These are phyloP conservation scores for Galemys pyrenaicus DNA, from an alignment of 2,113 vertebrate genomes.

Conservation along the genomic window DNA sequence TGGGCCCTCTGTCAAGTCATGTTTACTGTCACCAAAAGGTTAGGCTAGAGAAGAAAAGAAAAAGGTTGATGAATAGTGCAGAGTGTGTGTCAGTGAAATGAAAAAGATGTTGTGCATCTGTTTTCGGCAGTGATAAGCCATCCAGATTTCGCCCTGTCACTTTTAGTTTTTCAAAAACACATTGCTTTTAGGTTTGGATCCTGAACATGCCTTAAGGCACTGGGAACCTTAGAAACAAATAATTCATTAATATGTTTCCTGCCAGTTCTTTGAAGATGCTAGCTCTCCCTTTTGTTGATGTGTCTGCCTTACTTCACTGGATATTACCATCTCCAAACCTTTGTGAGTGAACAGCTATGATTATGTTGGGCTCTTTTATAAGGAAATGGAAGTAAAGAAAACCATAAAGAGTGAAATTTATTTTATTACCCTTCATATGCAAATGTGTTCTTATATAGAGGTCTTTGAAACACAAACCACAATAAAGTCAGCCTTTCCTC, in stretches of 20 bases:
- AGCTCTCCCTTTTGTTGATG: not conserved
- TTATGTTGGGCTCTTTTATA: not conserved
- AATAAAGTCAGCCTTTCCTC: not conserved
- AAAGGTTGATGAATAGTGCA: not conserved
- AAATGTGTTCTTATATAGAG: not conserved
- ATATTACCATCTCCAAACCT: not conserved
- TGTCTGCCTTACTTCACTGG: not conserved
- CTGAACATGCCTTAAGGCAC: not conserved
- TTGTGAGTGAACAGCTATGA: not conserved
- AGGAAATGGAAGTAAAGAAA: not conserved
- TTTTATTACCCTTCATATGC: not conserved
- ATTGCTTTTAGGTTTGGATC: not conserved
- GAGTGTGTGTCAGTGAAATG: not conserved
- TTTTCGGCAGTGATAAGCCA: not conserved
- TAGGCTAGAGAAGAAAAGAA: not conserved
- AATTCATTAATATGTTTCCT: not conserved
- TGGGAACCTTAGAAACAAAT: not conserved
- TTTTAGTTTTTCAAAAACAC: not conserved
- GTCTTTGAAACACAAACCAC: not conserved
- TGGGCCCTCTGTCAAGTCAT: not conserved
- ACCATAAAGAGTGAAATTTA: not conserved
- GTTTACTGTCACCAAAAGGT: not conserved
- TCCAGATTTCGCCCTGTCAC: not conserved
- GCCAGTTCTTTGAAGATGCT: not conserved
- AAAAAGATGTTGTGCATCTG: not conserved